These are phyloP conservation scores for Herpailurus yagouaroundi DNA, from an alignment of 2,113 vertebrate species.

Conservation along the genomic window DNA sequence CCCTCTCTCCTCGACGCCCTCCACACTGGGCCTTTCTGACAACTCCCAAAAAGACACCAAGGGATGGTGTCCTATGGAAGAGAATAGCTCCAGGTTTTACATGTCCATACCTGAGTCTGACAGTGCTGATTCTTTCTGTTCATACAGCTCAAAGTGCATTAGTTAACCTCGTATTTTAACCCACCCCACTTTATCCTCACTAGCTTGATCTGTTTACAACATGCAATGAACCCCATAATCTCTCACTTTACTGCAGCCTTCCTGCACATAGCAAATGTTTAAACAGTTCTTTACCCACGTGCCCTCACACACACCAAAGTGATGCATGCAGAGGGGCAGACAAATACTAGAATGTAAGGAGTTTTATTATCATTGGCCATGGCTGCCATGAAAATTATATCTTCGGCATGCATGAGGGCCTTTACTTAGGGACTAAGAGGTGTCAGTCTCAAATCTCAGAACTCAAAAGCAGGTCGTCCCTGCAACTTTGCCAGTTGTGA, in stretches of 20 bases:
- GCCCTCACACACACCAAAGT: background rate
- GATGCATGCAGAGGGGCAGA: background rate
- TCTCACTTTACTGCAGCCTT: constrained; percentile 52
- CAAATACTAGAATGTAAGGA: background rate
- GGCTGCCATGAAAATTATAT: background rate
- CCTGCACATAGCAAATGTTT: constrained; percentile 47
- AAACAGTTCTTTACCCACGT: constrained; percentile 14
- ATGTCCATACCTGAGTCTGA: background rate
- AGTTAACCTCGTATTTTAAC: background rate
- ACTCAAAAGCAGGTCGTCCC: background rate
- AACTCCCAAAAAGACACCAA: background rate
- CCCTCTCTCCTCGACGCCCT: background rate
- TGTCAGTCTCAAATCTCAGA: background rate
- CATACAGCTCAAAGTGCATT: background rate
- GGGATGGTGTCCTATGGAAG: background rate
- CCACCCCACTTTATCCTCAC: constrained; percentile 2
- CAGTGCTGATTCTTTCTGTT: background rate
- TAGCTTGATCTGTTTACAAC: constrained; percentile 1
- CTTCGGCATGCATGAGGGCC: background rate
- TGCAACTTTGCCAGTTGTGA: background rate
- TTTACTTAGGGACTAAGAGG: background rate
- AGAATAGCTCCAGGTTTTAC: background rate
- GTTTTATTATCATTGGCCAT: background rate
- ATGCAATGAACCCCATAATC: background rate
- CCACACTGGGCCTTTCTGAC: background rate